These are phyloP conservation scores for Aradophagus sp. DNA, from an alignment of 1,140 invertebrate genomes.

Conservation along the genomic window DNA sequence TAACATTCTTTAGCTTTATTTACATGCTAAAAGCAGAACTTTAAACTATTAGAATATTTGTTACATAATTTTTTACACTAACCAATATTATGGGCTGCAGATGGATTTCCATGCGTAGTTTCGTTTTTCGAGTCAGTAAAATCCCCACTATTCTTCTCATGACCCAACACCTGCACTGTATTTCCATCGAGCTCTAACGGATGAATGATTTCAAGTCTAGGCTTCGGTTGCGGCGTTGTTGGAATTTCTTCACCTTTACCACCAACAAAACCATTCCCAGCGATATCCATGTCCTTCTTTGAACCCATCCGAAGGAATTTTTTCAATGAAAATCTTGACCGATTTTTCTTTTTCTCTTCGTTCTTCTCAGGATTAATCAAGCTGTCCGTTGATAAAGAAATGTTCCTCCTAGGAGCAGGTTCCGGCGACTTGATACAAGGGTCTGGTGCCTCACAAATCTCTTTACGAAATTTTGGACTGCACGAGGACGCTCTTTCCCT, in stretches of 20 bases:
- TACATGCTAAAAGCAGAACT: too few relatives aligned
- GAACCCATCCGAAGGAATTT: constrained; percentile 86
- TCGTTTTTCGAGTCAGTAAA: constrained; percentile 69
- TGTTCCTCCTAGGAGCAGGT: constrained; percentile 79
- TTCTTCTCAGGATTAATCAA: constrained; percentile 68
- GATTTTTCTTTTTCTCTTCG: constrained; percentile 79
- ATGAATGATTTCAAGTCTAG: constrained; percentile 89
- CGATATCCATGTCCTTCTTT: constrained; percentile 79
- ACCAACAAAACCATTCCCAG: constrained; percentile 43
- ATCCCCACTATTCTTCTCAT: constrained; percentile 73
- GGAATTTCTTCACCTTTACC: constrained; percentile 64
- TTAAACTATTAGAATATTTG: too few relatives aligned
- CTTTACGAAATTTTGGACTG: constrained; percentile 78
- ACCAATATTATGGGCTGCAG: too few relatives aligned
- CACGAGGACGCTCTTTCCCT: constrained; percentile 80
- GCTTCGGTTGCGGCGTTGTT: constrained; percentile 77
- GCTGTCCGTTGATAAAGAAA: constrained; percentile 84
- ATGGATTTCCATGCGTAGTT: constrained; percentile 8
- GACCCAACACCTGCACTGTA: constrained; percentile 84
- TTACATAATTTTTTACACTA: too few relatives aligned
- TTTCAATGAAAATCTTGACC: constrained; percentile 84
- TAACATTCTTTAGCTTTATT: too few relatives aligned
- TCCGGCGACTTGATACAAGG: constrained; percentile 75
- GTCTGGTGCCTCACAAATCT: constrained; percentile 65
- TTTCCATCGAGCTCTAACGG: constrained; percentile 88